phyloP scores from a whole-genome alignment of 2,797 vertebrate genomes.

The Sebastes matsubarae region DNA sequence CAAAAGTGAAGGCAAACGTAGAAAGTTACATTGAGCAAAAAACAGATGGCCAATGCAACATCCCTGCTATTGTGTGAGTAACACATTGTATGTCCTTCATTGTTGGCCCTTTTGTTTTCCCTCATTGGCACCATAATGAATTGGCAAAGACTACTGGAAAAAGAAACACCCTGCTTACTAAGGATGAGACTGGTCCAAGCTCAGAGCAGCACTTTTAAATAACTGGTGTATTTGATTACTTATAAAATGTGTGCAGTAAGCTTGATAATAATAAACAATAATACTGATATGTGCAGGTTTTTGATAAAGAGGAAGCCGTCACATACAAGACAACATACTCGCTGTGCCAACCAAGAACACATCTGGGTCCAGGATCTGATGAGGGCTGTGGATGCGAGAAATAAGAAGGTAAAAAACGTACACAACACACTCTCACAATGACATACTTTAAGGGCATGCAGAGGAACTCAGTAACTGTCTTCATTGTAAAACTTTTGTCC shows the following conservation, averaged over 20 bases:
- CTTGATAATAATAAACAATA: background rate
- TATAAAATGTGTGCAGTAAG: background rate
- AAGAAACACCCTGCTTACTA: background rate
- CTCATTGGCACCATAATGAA: background rate
- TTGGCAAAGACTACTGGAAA: slow-evolving; percentile 18
- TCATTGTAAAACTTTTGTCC: slow-evolving; percentile 7
- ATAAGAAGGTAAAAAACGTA: background rate
- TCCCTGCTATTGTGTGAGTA: slow-evolving; percentile 82
- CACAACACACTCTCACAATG: background rate
- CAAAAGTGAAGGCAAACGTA: background rate
- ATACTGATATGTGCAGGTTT: slow-evolving; percentile 61
- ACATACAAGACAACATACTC: rapidly evolving
- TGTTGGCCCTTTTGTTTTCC: background rate
- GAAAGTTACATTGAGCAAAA: slow-evolving; percentile 70
- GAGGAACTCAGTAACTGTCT: background rate
- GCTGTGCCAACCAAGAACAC: slow-evolving; percentile 71
- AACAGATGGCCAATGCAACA: slow-evolving; percentile 84
- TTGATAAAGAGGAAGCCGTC: slow-evolving; percentile 3
- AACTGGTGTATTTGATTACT: background rate
- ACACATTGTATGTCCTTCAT: background rate
- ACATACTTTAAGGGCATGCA: background rate
- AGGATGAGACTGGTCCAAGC: background rate
- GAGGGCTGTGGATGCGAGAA: rapidly evolving
- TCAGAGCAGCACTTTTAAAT: background rate
- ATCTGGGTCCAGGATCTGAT: slow-evolving; percentile 30